phyloP scores from a whole-genome alignment of 2,888 invertebrate species.

The Galeopsomyia nigrocyanea region DNA sequence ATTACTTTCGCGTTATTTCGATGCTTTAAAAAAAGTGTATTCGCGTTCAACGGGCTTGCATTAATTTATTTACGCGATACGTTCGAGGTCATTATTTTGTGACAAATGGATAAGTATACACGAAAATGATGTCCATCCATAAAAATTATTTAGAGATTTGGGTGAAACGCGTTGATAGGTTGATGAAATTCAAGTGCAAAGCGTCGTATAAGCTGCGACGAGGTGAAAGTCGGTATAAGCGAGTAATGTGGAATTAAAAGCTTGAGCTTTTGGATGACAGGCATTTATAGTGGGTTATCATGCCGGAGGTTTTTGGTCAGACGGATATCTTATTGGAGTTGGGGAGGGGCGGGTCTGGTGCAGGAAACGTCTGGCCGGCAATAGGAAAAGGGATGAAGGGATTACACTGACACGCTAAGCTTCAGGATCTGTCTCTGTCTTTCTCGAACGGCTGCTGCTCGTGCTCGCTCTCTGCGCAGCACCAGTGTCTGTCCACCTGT shows the following conservation, averaged over 20 bases:
- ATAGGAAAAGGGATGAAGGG: slow-evolving; percentile 64
- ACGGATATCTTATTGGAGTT: slow-evolving; percentile 43
- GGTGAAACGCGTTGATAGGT: too few species aligned
- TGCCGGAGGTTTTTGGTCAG: slow-evolving; percentile 40
- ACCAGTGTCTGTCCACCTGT: slow-evolving; percentile 56
- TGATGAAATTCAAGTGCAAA: too few species aligned
- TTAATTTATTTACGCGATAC: too few species aligned
- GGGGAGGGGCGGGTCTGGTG: slow-evolving; percentile 39
- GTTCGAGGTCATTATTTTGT: too few species aligned
- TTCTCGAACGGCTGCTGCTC: slow-evolving; percentile 8
- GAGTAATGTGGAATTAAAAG: slow-evolving; percentile 10
- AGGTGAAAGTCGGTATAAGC: background rate
- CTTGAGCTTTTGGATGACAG: slow-evolving; percentile 29
- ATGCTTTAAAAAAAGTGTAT: too few species aligned
- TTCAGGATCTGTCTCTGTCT: slow-evolving; percentile 55
- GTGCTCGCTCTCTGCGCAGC: background rate
- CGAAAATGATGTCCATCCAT: too few species aligned
- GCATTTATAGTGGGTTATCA: slow-evolving; percentile 20
- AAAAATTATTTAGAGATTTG: too few species aligned
- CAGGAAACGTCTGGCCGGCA: slow-evolving; percentile 56
- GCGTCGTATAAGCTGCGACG: too few species aligned
- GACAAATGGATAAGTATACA: too few species aligned
- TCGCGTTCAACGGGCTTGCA: too few species aligned
- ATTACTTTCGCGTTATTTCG: background rate
- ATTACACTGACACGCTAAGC: slow-evolving; percentile 65